Evolutionary conservation across 2,113 vertebrate genomes (phyloP), one percentile per base, ranked within the genome.

Genomic region (Opisthocomus hoazin): DNA sequence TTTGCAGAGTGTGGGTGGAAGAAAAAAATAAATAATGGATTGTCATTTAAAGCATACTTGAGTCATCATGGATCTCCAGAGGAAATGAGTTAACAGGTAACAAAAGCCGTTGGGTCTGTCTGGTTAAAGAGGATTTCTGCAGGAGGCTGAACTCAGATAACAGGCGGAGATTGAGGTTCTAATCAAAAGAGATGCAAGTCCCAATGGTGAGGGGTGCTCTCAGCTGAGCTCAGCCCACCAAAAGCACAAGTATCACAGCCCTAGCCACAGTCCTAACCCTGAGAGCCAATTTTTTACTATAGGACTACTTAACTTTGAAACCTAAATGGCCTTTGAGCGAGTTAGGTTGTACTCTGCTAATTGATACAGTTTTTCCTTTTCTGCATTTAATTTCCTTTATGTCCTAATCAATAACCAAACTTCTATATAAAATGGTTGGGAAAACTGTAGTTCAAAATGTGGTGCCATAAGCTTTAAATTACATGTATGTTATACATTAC

Each of bases 11-110:
- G 61, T 71, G 50, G 37, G 29, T 77, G 63, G 50, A 53, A 57
- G 8, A 8, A 66, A 43, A 90, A 90, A 89, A 54, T 66, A 78
- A 79, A 79, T 32, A 61, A 63, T 1, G 4, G 22, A n/a, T n/a
- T 83, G 41, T 17, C 69, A 84, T 3, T 80, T 58, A 73, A 94
- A 90, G 21, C 24, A 57, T 50, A 83, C 75, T 63, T 92, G 75
- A 93, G 30, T 93, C 90, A 93, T 45, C 53, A 88, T 27, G 77
- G 61, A 57, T 45, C 48, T 90, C 66, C 48, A 85, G 66, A 80
- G 85, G 70, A 96, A 94, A 86, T 61, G 20, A 88, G 17, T 34
- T 86, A 65, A 57, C 79, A 92, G 83, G 92, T 92, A 92, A 70
- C 24, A 81, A 74, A 86, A 84, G 16, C 78, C 84, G 34, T 45